These are phyloP conservation scores for Acrobasis repandana DNA, from an alignment of 2,888 invertebrate species.

Conservation along the genomic window DNA sequence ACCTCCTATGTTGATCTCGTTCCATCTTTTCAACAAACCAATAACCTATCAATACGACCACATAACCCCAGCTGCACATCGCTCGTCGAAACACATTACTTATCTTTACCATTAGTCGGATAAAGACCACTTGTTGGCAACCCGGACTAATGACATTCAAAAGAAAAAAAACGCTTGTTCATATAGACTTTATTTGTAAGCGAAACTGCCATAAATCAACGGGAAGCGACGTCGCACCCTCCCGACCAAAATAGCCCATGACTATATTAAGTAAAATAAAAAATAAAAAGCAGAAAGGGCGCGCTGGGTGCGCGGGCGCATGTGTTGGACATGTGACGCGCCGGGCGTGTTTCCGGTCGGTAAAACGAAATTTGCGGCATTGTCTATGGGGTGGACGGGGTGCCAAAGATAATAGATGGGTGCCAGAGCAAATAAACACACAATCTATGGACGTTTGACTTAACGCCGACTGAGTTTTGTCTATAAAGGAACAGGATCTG, in stretches of 20 bases:
- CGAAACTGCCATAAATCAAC: constrained; percentile 63
- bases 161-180: constrained; percentile 35
- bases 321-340: constrained; percentile 73
- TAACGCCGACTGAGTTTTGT: neutral
- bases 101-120: constrained; percentile 66
- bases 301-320: constrained; percentile 63
- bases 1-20: neutral
- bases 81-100: constrained; percentile 56
- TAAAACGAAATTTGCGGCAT: constrained; percentile 62
- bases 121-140: constrained; percentile 60
- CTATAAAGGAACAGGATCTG: neutral
- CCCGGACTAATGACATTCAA: constrained; percentile 51
- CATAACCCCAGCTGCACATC: constrained; percentile 50
- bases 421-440: constrained; percentile 21
- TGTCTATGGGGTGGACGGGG: constrained; percentile 55
- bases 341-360: constrained; percentile 66
- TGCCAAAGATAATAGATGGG: constrained; percentile 43
- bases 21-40: constrained; percentile 50
- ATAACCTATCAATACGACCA: constrained; percentile 59
- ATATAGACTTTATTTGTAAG: constrained; percentile 34
- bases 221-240: constrained; percentile 55
- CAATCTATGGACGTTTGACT: constrained; percentile 2
- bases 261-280: constrained; percentile 60
- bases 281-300: constrained; percentile 65
- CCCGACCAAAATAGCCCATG: constrained; percentile 61